Base-by-base conservation (phyloP, 2,888 invertebrate species). In the Dynastes tityus region DNA sequence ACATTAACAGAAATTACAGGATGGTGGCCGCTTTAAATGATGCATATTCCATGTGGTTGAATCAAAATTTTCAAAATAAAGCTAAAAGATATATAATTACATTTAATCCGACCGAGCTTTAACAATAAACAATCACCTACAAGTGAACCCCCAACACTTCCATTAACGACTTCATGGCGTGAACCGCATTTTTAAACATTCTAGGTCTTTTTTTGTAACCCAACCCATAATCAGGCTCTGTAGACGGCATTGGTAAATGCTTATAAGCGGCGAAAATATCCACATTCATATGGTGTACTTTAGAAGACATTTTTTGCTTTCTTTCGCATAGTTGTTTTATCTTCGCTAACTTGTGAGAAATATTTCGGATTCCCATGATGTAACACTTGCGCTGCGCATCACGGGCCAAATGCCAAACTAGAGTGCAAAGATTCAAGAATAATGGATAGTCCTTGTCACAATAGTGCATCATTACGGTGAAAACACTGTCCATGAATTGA, bases 341-440 rank as follows among this genome's bases (percentile, higher is more conserved):
- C 81, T 86, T 87, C 0, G 61, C 16, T 11, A 89, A 74, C 77
- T 83, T 84, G 40, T 84, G 84, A 0, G 81, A 32, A 16, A 87
- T 78, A 77, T 86, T 85, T 0, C 87, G 87, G 13, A 87, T 55
- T 9, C 67, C 74, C 4, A 81, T 63, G 53, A 87, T 87, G 83
- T 89, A 90, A 87, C 89, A 84, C 83, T 87, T 89, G 74, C 91
- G 88, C 71, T 85, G 84, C 9, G 90, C 88, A 77, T 91, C 91
- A 83, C 92, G 91, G 0, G 91, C 89, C 85, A 93, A 93, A 11
- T 94, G 88, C 93, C 94, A 94, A 58, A 94, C 86, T 49, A 94
- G 90, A 0, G 94, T 94, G 71, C 92, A 91, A 40, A 94, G 86
- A 32, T 92, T 91, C 82, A 92, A 92, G 83, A 94, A 94, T 75